A percentile compares a stretch with the other conserved stretches of the same genome.
Evolutionary conservation across 2,113 vertebrate species (phyloP).

Genomic region (Zingel zingel): DNA sequence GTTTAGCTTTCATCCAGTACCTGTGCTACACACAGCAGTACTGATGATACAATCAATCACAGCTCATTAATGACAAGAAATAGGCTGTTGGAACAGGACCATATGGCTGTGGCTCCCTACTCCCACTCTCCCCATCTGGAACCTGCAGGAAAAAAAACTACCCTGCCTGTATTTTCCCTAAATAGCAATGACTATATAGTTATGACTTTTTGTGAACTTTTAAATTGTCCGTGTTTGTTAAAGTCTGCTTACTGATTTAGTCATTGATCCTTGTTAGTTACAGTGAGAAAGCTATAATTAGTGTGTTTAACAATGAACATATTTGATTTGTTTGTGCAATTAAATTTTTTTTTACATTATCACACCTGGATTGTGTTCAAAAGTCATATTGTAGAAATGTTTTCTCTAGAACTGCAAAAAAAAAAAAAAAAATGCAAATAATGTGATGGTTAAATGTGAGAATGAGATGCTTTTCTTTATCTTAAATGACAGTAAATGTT

Average conservation of each 20-base stretch:
- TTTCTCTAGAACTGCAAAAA: neutral
- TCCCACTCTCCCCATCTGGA: slow-evolving; percentile 43
- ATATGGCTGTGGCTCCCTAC: slow-evolving; percentile 74
- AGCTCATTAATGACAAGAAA: slow-evolving; percentile 81
- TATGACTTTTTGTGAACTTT: slow-evolving; percentile 22
- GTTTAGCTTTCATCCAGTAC: slow-evolving; percentile 56
- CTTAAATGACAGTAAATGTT: neutral
- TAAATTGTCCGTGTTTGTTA: neutral
- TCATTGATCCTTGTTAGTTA: neutral
- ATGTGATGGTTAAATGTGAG: neutral
- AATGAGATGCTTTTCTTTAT: neutral
- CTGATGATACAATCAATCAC: slow-evolving; percentile 76
- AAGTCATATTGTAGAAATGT: slow-evolving; percentile 32
- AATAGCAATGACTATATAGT: slow-evolving; percentile 29
- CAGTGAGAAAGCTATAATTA: slow-evolving; percentile 1
- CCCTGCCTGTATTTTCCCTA: slow-evolving; percentile 18
- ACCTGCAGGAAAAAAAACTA: slow-evolving; percentile 24
- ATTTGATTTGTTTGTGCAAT: neutral
- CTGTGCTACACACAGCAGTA: slow-evolving; percentile 34
- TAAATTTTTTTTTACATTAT: slow-evolving; percentile 16
- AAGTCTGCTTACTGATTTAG: slow-evolving; percentile 8
- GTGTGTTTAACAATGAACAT: neutral
- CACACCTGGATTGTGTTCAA: slow-evolving; percentile 48
- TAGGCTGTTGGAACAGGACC: slow-evolving; percentile 71
- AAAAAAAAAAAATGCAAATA: neutral